Percentiles rank a stretch among this genome's conserved stretches.
Evolutionary conservation across 2,888 invertebrate species (phyloP).

Genomic region (Diarsia dahlii): DNA sequence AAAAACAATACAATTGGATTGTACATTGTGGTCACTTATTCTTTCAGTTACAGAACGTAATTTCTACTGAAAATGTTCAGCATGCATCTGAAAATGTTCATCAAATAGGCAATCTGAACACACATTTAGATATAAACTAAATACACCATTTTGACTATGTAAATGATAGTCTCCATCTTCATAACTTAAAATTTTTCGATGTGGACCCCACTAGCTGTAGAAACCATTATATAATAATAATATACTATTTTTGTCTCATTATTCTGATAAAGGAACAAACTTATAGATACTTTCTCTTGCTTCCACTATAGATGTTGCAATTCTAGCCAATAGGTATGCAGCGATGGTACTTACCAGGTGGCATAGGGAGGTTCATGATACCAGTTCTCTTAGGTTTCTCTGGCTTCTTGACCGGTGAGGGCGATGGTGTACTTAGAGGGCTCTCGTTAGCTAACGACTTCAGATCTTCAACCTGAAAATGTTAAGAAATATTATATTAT

Average conservation of each 20-base stretch:
- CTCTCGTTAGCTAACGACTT: constrained; percentile 84
- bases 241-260: too few species aligned
- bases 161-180: background rate
- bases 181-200: background rate
- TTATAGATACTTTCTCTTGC: background rate
- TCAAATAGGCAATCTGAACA: background rate
- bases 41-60: too few species aligned
- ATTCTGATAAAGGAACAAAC: background rate
- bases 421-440: constrained; percentile 85
- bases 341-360: constrained; percentile 92
- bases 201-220: background rate
- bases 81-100: too few species aligned
- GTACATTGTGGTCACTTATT: background rate
- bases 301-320: background rate
- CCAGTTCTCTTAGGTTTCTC: constrained; percentile 92
- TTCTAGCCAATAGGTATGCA: background rate
- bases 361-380: constrained; percentile 98
- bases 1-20: background rate
- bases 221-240: too few species aligned
- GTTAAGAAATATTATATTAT: background rate
- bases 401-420: constrained; percentile 87
- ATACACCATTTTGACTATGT: background rate
- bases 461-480: constrained; percentile 83
- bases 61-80: too few species aligned
- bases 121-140: background rate